phyloP scores from a whole-genome alignment of 2,888 invertebrate genomes.

The Panopea generosa region DNA sequence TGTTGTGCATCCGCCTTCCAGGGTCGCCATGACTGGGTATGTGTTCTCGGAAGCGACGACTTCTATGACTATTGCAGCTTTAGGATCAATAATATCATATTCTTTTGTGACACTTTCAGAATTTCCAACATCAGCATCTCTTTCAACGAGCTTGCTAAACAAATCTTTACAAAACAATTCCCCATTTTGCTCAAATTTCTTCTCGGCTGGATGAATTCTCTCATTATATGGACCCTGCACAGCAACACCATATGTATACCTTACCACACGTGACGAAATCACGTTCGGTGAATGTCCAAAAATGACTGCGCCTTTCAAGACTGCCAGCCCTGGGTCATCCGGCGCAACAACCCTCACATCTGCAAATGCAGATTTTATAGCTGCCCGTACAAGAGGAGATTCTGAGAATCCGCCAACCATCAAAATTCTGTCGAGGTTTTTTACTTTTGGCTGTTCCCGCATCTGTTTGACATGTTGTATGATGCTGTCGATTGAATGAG shows the following conservation, averaged over 20 bases:
- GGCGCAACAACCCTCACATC: conserved; percentile 33
- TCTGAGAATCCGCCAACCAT: conserved; percentile 60
- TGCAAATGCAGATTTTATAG: conserved; percentile 24
- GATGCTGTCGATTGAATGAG: conserved; percentile 30
- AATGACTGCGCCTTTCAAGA: conserved; percentile 51
- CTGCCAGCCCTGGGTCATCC: conserved; percentile 44
- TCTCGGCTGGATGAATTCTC: conserved; percentile 37
- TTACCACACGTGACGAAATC: conserved; percentile 35
- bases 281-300: conserved; percentile 42
- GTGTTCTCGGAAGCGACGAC: conserved; percentile 34
- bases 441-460: conserved; percentile 21
- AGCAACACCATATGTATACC: conserved; percentile 39
- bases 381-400: conserved; percentile 16
- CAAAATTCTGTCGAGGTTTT: conserved; percentile 30
- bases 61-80: conserved; percentile 28
- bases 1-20: conserved; percentile 29
- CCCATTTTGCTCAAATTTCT: conserved; percentile 12
- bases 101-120: conserved; percentile 11
- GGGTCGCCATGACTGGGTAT: conserved; percentile 42
- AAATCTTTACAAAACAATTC: conserved; percentile 37
- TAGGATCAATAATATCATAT: conserved; percentile 29
- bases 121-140: conserved; percentile 28
- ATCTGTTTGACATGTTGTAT: conserved; percentile 31
- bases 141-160: conserved; percentile 47
- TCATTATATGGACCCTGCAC: conserved; percentile 22